These are phyloP conservation scores for Sarcophaga caerulescens DNA, from an alignment of 2,888 invertebrate species.

Conservation along the genomic window DNA sequence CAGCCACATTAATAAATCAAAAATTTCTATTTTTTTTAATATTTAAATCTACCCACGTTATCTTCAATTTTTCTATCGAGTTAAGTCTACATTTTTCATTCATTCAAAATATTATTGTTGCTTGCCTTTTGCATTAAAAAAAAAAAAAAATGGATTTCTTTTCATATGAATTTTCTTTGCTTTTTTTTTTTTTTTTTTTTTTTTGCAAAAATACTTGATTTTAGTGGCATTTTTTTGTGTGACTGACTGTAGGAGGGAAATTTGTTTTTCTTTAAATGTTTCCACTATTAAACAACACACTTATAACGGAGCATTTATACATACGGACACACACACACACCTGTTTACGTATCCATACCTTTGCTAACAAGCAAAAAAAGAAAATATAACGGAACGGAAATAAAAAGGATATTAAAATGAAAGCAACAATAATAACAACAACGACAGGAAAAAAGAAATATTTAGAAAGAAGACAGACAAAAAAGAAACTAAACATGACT, in stretches of 20 bases:
- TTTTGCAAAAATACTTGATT: slow-evolving; percentile 2
- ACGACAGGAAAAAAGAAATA: background rate
- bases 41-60: slow-evolving; percentile 5
- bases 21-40: background rate
- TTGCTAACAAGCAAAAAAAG: slow-evolving; percentile 27
- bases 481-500: slow-evolving; percentile 41
- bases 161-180: slow-evolving; percentile 6
- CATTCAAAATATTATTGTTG: slow-evolving; percentile 22
- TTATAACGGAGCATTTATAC: background rate
- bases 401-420: slow-evolving; percentile 57
- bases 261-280: slow-evolving; percentile 56
- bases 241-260: slow-evolving; percentile 22
- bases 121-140: slow-evolving; percentile 35
- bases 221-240: background rate
- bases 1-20: too few relatives aligned
- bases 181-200: background rate
- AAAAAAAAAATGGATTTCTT: slow-evolving; percentile 22
- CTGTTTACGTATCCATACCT: background rate
- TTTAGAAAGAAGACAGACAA: slow-evolving; percentile 1
- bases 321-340: slow-evolving; percentile 11
- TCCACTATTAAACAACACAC: slow-evolving; percentile 51
- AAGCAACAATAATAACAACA: slow-evolving; percentile 27
- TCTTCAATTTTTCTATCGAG: background rate
- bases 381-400: slow-evolving; percentile 28
- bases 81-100: too few relatives aligned